Conservation (phyloP, 2,113 vertebrate genomes). For the Paracanthobrama guichenoti region DNA sequence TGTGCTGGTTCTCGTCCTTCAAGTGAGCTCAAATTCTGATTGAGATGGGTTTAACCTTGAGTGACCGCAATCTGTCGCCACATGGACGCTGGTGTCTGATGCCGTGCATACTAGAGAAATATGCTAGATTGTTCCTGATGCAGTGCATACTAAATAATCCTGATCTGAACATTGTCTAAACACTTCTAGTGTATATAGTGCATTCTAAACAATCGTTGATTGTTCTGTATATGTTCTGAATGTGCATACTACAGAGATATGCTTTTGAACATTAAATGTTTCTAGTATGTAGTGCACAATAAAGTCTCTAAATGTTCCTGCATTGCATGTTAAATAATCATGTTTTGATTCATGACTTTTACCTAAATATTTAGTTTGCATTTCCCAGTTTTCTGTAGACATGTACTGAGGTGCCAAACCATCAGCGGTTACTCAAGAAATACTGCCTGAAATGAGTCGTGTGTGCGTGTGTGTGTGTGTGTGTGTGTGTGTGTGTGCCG, state of each 20-base stretch:
- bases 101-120: not conserved
- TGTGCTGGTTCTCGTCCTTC: not conserved
- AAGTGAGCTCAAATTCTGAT: conserved; percentile 7
- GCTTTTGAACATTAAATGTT: not conserved
- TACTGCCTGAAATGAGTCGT: not conserved
- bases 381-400: not conserved
- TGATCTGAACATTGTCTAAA: not conserved
- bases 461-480: not conserved
- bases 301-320: not conserved
- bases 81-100: conserved; percentile 11
- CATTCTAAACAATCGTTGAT: not conserved
- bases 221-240: not conserved
- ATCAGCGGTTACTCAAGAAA: not conserved
- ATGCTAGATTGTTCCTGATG: conserved; percentile 1
- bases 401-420: not conserved
- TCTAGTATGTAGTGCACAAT: not conserved
- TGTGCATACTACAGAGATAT: not conserved
- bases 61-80: not conserved
- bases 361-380: not conserved
- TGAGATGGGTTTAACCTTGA: conserved; percentile 27
- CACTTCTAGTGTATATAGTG: no score
- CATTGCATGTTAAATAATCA: not conserved
- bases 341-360: not conserved
- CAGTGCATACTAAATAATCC: not conserved
- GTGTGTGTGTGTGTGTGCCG: not conserved